phyloP scores from a whole-genome alignment of 2,113 vertebrate genomes.

The Colinus virginianus region DNA sequence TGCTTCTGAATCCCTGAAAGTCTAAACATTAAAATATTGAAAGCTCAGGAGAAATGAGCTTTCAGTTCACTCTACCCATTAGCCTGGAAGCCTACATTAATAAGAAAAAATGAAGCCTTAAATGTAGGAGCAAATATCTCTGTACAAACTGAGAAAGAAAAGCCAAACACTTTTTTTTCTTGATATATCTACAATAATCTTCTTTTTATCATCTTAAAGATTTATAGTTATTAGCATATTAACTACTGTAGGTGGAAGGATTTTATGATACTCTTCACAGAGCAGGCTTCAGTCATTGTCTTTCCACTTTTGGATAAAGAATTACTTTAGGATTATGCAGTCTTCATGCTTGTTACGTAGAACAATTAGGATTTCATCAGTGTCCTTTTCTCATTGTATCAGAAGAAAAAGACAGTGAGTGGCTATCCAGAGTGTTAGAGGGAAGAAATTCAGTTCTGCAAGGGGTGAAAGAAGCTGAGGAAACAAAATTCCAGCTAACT shows the following conservation, averaged over 20 bases:
- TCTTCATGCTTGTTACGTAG: neutral
- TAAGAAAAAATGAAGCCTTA: neutral
- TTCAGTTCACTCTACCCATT: neutral
- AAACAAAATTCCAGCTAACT: neutral
- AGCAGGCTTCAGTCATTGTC: conserved; percentile 77
- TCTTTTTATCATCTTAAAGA: conserved; percentile 78
- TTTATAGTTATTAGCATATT: conserved; percentile 78
- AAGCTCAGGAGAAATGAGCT: neutral
- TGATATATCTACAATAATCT: conserved; percentile 25
- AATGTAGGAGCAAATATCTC: conserved; percentile 32
- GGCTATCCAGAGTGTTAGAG: neutral
- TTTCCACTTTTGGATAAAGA: conserved; percentile 68
- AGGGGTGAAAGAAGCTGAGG: neutral
- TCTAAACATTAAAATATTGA: neutral
- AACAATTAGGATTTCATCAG: neutral
- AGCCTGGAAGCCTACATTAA: neutral
- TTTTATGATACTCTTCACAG: conserved; percentile 51
- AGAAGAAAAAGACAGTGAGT: neutral
- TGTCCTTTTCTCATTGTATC: neutral
- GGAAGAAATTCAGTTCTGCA: neutral
- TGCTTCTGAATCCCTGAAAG: neutral
- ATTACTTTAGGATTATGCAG: neutral
- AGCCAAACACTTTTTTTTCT: neutral
- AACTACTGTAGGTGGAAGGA: conserved; percentile 82
- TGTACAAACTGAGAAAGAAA: neutral